A percentile compares a stretch with the other conserved stretches of the same genome.
phyloP scores from a whole-genome alignment of 1,140 invertebrate species.

The Orussus abietinus region DNA sequence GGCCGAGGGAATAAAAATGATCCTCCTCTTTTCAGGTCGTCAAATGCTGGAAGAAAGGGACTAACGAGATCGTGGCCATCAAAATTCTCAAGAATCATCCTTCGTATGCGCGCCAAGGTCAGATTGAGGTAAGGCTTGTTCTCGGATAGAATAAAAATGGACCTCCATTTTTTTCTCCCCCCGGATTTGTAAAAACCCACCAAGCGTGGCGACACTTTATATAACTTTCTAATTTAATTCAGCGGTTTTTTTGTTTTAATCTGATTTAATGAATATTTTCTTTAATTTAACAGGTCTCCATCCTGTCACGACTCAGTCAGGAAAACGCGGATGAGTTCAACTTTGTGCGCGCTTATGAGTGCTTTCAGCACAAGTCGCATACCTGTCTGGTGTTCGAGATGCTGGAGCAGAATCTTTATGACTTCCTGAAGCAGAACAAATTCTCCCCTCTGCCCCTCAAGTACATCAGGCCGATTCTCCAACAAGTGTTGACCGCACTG shows the following conservation, averaged over 20 bases:
- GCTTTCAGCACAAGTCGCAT: constrained; percentile 99
- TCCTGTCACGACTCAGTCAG: constrained; percentile 93
- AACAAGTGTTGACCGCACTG: constrained; percentile 97
- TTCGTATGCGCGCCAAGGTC: constrained; percentile 98
- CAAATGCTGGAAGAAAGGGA: constrained; percentile 99
- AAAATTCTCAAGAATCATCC: constrained; percentile 99
- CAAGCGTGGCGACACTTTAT: no score
- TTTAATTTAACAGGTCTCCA: constrained; percentile 70
- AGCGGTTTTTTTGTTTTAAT: constrained; percentile 1
- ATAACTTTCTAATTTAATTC: no score
- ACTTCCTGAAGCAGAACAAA: constrained; percentile 99
- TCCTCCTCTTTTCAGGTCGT: constrained; percentile 67
- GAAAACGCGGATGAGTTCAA: constrained; percentile 99
- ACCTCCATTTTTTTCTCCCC: no score
- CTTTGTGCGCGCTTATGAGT: constrained; percentile 99
- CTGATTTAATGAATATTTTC: no score
- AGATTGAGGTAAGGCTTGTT: constrained; percentile 93
- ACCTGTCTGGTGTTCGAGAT: constrained; percentile 99
- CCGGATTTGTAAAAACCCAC: no score
- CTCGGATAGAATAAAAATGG: no score
- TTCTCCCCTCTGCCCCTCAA: constrained; percentile 97
- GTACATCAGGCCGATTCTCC: constrained; percentile 96
- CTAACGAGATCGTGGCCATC: constrained; percentile 99
- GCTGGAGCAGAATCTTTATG: constrained; percentile 99
- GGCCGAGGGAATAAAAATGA: no score